phyloP scores from a whole-genome alignment of 2,888 invertebrate genomes.

The Boloria euphrosyne region DNA sequence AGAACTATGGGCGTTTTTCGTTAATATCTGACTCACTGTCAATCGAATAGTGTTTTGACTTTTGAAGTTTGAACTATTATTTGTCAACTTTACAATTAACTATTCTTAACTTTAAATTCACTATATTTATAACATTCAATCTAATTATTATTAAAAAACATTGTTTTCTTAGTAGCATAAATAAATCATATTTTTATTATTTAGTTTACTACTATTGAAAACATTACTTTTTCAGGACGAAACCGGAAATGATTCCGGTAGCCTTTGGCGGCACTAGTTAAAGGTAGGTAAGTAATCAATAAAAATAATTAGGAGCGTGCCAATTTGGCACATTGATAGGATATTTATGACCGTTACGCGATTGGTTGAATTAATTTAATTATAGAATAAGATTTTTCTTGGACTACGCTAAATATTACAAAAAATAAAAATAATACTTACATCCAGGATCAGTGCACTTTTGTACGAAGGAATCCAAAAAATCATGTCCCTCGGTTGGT shows the following conservation, averaged over 20 bases:
- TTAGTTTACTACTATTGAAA: too few relatives aligned
- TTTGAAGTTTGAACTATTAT: conserved; percentile 7
- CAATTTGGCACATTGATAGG: conserved; percentile 23
- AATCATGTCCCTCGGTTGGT: conserved; percentile 87
- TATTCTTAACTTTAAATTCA: neutral
- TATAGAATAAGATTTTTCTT: conserved; percentile 7
- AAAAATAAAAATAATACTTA: conserved; percentile 78
- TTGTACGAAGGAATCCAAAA: conserved; percentile 88
- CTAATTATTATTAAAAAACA: too few relatives aligned
- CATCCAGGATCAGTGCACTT: conserved; percentile 92
- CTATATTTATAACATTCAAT: too few relatives aligned
- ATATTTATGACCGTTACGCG: conserved; percentile 10
- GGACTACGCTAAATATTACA: conserved; percentile 11
- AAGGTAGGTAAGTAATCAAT: conserved; percentile 39
- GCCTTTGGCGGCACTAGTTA: conserved; percentile 40
- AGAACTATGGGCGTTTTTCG: conserved; percentile 30
- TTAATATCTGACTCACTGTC: conserved; percentile 43
- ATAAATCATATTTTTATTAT: too few relatives aligned
- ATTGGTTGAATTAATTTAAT: conserved; percentile 28
- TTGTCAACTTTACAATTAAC: neutral
- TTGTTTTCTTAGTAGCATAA: too few relatives aligned
- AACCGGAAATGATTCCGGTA: conserved; percentile 36
- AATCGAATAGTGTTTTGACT: conserved; percentile 35
- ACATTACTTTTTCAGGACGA: conserved; percentile 36
- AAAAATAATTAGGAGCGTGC: conserved; percentile 28